phyloP scores from a whole-genome alignment of 1,140 invertebrate species.

The Polypedilum pembai region DNA sequence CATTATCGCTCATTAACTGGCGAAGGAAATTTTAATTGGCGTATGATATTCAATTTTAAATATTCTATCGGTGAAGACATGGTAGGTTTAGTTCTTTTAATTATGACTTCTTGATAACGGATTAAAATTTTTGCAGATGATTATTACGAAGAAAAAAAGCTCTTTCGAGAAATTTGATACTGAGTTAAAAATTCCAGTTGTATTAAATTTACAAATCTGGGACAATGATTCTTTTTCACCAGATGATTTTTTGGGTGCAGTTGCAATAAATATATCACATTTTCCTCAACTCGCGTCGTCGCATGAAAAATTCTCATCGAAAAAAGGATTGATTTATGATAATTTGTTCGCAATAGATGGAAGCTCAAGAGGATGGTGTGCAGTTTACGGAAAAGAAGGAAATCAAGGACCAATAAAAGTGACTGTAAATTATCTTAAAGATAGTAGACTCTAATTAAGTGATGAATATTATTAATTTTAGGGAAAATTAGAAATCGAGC shows the following conservation, averaged over 20 bases:
- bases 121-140: conserved; percentile 35
- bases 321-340: conserved; percentile 52
- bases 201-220: conserved; percentile 45
- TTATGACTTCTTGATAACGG: neutral
- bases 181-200: conserved; percentile 45
- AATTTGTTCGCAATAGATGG: conserved; percentile 67
- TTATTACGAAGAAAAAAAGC: conserved; percentile 35
- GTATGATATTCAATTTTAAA: conserved; percentile 75
- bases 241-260: conserved; percentile 65
- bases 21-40: conserved; percentile 85
- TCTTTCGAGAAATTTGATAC: conserved; percentile 38
- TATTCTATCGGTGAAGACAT: conserved; percentile 71
- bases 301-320: conserved; percentile 51
- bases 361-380: conserved; percentile 76
- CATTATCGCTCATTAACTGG: conserved; percentile 72
- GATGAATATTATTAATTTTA: conserved; percentile 38
- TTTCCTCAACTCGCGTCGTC: conserved; percentile 52
- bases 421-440: neutral
- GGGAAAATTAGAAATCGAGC: conserved; percentile 59
- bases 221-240: conserved; percentile 70
- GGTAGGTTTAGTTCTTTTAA: conserved; percentile 43
- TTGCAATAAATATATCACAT: conserved; percentile 53
- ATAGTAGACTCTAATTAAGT: neutral
- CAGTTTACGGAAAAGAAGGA: conserved; percentile 37
- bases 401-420: conserved; percentile 22